A percentile compares a stretch with the other conserved stretches of the same genome.
These are phyloP conservation scores for Jacana jacana DNA, from an alignment of 2,113 vertebrate genomes.

Conservation along the genomic window DNA sequence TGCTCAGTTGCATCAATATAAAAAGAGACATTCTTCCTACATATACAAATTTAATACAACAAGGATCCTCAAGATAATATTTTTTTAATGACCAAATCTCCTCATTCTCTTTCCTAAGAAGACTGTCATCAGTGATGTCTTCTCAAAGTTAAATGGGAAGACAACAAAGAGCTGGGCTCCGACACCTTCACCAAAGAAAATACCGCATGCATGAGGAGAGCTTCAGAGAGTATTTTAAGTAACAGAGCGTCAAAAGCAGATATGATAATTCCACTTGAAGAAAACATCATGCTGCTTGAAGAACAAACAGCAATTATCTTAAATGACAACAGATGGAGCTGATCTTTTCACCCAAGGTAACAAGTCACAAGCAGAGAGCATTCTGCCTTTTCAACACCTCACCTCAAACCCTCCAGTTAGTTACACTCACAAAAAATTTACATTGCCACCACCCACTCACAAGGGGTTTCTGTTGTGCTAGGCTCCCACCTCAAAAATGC, in stretches of 20 bases:
- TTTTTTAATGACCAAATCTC: not conserved
- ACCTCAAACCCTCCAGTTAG: not conserved
- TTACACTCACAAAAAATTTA: not conserved
- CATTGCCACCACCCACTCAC: fast-evolving
- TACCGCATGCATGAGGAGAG: fast-evolving
- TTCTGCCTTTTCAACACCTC: not conserved
- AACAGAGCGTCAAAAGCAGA: not conserved
- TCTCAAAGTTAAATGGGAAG: not conserved
- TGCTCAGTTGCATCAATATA: not conserved
- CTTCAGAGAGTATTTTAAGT: not conserved
- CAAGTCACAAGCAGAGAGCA: not conserved
- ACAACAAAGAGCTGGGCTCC: not conserved
- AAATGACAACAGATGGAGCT: not conserved
- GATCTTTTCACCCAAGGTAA: not conserved
- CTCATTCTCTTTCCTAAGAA: not conserved
- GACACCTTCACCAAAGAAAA: not conserved
- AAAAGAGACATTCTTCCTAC: not conserved
- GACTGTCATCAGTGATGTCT: not conserved
- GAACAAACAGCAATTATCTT: not conserved
- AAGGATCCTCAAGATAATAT: not conserved
- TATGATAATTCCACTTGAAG: not conserved
- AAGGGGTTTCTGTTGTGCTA: not conserved
- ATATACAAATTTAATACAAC: not conserved
- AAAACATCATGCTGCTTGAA: not conserved
- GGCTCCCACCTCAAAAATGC: not conserved